Evolutionary conservation across 1,140 invertebrate genomes (phyloP).

Genomic region (Orchesella cincta): DNA sequence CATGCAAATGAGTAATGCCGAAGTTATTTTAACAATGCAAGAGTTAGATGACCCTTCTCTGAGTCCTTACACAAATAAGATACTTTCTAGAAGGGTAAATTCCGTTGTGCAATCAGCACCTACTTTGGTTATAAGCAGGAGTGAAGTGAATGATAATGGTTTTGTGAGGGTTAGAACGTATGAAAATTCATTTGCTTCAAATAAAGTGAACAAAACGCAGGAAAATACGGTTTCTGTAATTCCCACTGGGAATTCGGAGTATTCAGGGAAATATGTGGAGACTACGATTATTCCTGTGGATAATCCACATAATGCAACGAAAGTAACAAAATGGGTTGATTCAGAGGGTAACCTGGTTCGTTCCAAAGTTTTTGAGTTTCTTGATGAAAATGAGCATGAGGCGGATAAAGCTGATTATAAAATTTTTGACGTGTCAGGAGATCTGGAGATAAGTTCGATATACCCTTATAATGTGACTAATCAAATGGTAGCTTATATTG

Average conservation of each 20-base stretch:
- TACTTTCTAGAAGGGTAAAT: neutral
- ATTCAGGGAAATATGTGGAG: neutral
- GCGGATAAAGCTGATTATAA: neutral
- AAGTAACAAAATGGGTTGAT: neutral
- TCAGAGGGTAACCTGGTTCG: neutral
- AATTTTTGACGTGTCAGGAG: neutral
- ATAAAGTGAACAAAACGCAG: neutral
- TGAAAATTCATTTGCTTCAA: neutral
- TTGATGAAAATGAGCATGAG: neutral
- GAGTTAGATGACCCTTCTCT: no score
- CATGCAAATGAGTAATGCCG: no score
- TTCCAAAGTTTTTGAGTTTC: neutral
- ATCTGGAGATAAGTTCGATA: neutral
- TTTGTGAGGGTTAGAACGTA: neutral
- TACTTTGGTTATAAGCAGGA: neutral
- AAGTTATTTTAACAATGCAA: no score
- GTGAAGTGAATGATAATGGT: neutral
- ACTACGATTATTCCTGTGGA: neutral
- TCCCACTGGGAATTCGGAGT: neutral
- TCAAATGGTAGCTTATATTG: neutral
- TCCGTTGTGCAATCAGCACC: neutral
- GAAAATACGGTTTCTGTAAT: neutral
- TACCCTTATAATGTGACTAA: neutral
- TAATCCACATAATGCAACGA: neutral
- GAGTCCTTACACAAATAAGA: no score